Evolutionary conservation across 2,888 invertebrate genomes (phyloP), one percentile per base, ranked within the genome.

Genomic region (Leucophora obtusa): DNA sequence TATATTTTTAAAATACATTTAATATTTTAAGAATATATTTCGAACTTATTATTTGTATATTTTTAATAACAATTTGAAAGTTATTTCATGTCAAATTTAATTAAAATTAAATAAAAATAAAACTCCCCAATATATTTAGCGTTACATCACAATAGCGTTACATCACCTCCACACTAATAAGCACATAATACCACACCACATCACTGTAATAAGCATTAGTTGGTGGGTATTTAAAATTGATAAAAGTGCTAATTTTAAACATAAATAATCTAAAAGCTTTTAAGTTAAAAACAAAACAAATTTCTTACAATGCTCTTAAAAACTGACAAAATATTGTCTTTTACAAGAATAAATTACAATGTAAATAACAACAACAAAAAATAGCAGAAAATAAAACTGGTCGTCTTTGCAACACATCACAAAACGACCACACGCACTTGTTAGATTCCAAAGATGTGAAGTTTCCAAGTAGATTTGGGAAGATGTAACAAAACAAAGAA

Each of bases 191-290:
- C 4, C n/a, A 58, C 4, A 63, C 69, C 56, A 43, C 59, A 65
- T 17, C 35, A 70, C 17, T 38, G 63, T 59, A 59, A 76, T 76
- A 69, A 63, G 53, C 69, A 80, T 65, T 72, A 72, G 35, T 59
- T 76, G 71, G 60, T 43, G 66, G 65, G 51, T 18, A 33, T 68
- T 53, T 68, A 65, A 62, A 72, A 43, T 65, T 76, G 72, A 73
- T 76, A 72, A 76, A 69, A 72, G 54, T 69, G 72, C 72, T 80
- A 76, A 76, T 76, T 80, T 72, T 24, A 58, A 54, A 69, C 53
- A 80, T 76, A 80, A 80, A 76, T 80, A 69, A 76, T 73, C 24
- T 68, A 21, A 77, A 77, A 73, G 73, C 72, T 69, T 81, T 81
- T 60, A 33, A 73, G 35, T 54, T 66, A 56, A 75, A 70, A 71